Evolutionary conservation across 1,140 invertebrate species (phyloP).

Genomic region (Philotrypesis tridentata): DNA sequence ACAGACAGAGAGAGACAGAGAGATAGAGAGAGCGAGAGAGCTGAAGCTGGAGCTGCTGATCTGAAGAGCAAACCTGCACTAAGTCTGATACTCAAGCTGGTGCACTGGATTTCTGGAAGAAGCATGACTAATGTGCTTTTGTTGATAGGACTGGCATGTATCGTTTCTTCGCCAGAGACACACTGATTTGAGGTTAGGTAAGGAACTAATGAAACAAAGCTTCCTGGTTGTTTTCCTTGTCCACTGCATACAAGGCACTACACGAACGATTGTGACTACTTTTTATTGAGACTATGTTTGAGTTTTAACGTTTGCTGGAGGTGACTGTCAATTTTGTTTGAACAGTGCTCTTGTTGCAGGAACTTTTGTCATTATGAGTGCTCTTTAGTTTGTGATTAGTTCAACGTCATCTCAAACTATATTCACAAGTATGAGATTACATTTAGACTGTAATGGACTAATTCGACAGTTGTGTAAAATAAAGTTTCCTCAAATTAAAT

Average conservation of each 20-base stretch:
- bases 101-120: not conserved
- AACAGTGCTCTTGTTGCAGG: not conserved
- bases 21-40: no score
- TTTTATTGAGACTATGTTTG: not conserved
- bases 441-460: no score
- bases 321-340: not conserved
- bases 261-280: not conserved
- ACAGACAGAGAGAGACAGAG: no score
- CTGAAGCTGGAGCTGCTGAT: not conserved
- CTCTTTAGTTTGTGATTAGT: not conserved
- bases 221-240: conserved; percentile 12
- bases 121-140: not conserved
- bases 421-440: not conserved
- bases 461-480: no score
- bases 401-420: not conserved
- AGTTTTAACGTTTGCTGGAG: not conserved
- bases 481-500: no score
- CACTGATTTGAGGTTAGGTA: conserved; percentile 48
- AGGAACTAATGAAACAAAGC: conserved; percentile 19
- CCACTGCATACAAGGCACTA: not conserved
- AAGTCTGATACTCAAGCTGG: not conserved
- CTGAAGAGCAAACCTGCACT: not conserved
- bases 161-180: conserved; percentile 20
- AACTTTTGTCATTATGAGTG: not conserved
- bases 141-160: not conserved